phyloP scores from a whole-genome alignment of 2,113 vertebrate species.

The Hippoglossus stenolepis region DNA sequence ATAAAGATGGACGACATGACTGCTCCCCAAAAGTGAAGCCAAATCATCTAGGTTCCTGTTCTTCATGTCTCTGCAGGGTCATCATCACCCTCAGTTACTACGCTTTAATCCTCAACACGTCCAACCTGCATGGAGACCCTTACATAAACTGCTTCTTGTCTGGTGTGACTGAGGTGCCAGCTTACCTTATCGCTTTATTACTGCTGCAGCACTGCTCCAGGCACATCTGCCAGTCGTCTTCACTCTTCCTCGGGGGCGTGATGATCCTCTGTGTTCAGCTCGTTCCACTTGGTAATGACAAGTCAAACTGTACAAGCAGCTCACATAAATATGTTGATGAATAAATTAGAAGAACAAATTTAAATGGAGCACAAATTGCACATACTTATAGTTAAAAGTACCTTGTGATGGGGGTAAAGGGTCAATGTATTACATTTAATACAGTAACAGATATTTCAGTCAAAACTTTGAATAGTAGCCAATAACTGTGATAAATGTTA shows the following conservation, averaged over 20 bases:
- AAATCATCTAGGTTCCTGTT: background rate
- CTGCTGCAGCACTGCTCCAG: constrained; percentile 83
- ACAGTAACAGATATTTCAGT: no score
- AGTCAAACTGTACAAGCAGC: no score
- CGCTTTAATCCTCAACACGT: constrained; percentile 89
- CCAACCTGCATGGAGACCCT: constrained; percentile 88
- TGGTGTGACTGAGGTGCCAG: constrained; percentile 86
- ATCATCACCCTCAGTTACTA: constrained; percentile 88
- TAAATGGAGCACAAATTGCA: no score
- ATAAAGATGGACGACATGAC: background rate
- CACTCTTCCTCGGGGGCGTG: constrained; percentile 87
- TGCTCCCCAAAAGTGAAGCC: background rate
- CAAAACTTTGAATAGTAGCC: no score
- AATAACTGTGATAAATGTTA: no score
- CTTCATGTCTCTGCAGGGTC: constrained; percentile 80
- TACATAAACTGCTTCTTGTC: constrained; percentile 90
- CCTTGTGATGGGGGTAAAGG: no score
- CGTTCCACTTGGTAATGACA: constrained; percentile 85
- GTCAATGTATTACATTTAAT: no score
- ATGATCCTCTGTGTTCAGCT: constrained; percentile 88
- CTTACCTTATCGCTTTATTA: constrained; percentile 86
- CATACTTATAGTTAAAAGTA: no score
- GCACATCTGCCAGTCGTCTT: constrained; percentile 86
- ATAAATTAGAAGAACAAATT: no score
- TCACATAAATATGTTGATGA: no score